Conservation (phyloP, 2,797 vertebrate species). For the Uromys caudimaculatus region DNA sequence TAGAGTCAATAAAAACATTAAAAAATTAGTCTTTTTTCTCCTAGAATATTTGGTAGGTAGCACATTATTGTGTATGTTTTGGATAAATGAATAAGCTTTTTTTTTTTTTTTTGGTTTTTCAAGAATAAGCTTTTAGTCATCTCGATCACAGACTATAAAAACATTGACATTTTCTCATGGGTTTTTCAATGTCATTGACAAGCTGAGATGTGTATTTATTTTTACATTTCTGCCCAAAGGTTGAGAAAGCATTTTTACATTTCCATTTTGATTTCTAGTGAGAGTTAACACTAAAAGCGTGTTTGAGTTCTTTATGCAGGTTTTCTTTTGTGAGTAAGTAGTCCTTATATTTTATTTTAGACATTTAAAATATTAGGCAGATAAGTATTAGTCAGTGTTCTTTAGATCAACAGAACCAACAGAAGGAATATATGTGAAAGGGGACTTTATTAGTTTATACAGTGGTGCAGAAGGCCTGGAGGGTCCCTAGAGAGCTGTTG, state of each 20-base stretch:
- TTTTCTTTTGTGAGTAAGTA: neutral
- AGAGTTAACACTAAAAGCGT: neutral
- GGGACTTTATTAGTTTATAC: neutral
- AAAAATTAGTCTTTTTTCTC: neutral
- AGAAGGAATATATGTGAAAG: neutral
- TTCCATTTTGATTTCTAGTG: slow-evolving; percentile 35
- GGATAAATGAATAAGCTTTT: slow-evolving; percentile 6
- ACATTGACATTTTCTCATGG: neutral
- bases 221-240: neutral
- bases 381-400: neutral
- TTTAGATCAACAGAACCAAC: too few relatives aligned
- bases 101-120: too few relatives aligned
- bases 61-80: neutral
- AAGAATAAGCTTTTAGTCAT: slow-evolving; percentile 25
- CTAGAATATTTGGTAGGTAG: neutral
- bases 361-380: neutral
- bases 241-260: neutral
- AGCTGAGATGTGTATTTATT: neutral
- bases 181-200: neutral
- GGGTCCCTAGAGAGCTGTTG: neutral
- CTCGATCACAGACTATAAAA: neutral
- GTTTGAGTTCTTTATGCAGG: neutral
- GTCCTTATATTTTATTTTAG: neutral
- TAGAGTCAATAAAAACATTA: neutral
- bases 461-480: neutral